Evolutionary conservation across 2,888 invertebrate genomes (phyloP), one percentile per base, ranked within the genome.

Genomic region (Caenorhabditis angaria): DNA sequence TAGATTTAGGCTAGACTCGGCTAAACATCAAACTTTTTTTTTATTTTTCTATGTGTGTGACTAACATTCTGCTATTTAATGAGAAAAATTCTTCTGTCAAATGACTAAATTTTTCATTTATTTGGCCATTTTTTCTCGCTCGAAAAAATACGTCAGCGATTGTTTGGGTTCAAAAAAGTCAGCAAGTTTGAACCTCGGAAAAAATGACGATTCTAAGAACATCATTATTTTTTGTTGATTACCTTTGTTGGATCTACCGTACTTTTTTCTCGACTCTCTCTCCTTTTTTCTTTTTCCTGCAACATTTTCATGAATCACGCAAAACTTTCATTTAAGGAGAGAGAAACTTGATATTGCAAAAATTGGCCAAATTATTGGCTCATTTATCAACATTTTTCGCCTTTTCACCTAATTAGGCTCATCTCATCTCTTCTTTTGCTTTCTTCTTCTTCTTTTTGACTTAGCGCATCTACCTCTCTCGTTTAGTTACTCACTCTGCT

Each of bases 341-440:
- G 5, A 41, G 41, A 18, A 41, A 41, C 41, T 41, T 41, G 41
- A 41, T 41, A 41, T 41, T 41, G 41, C 18, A 41, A 41, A 41
- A 41, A 41, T 5, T 41, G 41, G 41, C 41, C 41, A 41, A 41
- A 41, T 41, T 41, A 41, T 41, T 41, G 41, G 41, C 41, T 41
- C 41, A 41, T 41, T 41, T 41, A 41, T 41, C 41, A 41, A 41
- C 41, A 41, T 41, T 41, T 14, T n/a, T n/a, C n/a, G n/a, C n/a
- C n/a, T n/a, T 14, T 14, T 41, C 18, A 41, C 41, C 41, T 41
- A 41, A 41, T 41, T 41, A 41, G 41, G 6, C 41, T 41, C 41
- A 41, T 41, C 41, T 41, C 41, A 18, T 41, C 41, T 41, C 14
- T 14, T 41, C 18, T 14, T 41, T 32, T 10, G 5, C 10, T 32